Evolutionary conservation across 2,113 vertebrate genomes (phyloP).

Genomic region (Candoia aspera): DNA sequence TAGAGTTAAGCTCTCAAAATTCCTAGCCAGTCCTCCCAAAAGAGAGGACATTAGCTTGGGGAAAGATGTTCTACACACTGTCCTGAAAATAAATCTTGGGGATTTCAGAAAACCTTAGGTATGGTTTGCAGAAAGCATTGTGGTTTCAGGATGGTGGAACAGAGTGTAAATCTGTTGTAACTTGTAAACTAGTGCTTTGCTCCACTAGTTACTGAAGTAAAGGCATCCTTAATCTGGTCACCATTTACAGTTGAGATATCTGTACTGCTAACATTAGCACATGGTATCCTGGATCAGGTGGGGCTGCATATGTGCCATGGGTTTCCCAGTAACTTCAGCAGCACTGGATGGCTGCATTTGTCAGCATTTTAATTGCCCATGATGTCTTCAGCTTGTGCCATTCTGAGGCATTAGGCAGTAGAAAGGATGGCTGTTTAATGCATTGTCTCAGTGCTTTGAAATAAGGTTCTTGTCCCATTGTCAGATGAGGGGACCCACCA

Average conservation of each 20-base stretch:
- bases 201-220: no score
- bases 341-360: not conserved
- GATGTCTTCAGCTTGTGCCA: not conserved
- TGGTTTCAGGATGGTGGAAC: not conserved
- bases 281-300: not conserved
- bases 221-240: not conserved
- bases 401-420: not conserved
- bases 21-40: not conserved
- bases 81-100: not conserved
- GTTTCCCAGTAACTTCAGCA: not conserved
- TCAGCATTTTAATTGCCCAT: not conserved
- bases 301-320: not conserved
- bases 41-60: not conserved
- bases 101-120: not conserved
- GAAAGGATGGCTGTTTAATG: not conserved
- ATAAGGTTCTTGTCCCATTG: not conserved
- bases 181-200: not conserved
- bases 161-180: not conserved
- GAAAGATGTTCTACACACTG: not conserved
- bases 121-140: not conserved
- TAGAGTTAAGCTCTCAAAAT: not conserved
- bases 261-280: not conserved
- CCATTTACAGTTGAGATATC: not conserved
- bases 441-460: no score
- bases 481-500: not conserved